phyloP scores from a whole-genome alignment of 2,797 vertebrate species.

The Manis crassicaudata region DNA sequence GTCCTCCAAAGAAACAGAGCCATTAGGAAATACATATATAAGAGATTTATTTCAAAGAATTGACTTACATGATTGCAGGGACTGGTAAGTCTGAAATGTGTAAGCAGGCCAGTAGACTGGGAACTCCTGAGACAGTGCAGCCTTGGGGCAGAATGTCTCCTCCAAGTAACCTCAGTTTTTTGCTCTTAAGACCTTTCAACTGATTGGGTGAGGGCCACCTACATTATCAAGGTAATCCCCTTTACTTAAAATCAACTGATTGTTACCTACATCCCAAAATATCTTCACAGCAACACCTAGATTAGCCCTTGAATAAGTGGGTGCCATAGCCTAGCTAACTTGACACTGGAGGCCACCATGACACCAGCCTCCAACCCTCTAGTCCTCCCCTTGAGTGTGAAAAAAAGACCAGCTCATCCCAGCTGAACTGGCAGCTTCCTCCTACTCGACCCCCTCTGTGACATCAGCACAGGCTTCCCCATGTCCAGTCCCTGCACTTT shows the following conservation, averaged over 20 bases:
- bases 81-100: background rate
- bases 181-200: background rate
- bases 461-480: background rate
- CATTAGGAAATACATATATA: background rate
- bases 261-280: background rate
- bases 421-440: background rate
- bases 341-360: background rate
- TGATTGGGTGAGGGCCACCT: background rate
- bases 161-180: background rate
- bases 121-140: background rate
- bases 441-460: background rate
- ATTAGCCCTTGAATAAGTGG: background rate
- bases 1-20: background rate
- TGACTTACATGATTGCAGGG: background rate
- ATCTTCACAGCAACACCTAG: background rate
- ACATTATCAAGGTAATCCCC: background rate
- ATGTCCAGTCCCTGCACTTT: background rate
- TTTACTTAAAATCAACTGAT: background rate
- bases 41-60: background rate
- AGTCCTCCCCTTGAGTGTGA: background rate
- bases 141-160: background rate
- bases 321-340: background rate
- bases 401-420: background rate
- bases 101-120: background rate
- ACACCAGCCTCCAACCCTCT: background rate